phyloP scores from a whole-genome alignment of 2,113 vertebrate species.

The Notechis scutatus region DNA sequence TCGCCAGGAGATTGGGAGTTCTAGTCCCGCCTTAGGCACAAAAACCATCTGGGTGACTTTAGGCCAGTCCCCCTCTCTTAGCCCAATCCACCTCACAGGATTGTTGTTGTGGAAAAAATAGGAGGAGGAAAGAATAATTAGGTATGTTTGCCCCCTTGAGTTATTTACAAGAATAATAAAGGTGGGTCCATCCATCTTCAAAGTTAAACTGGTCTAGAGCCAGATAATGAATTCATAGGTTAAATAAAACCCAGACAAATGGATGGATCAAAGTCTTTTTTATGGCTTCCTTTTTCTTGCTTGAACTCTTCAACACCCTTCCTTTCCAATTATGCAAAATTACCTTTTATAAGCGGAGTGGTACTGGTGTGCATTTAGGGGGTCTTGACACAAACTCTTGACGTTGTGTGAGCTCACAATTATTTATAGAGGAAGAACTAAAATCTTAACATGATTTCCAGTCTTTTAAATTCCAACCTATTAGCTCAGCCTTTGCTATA shows the following conservation, averaged over 20 bases:
- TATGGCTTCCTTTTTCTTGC: not conserved
- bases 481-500: conserved; percentile 35
- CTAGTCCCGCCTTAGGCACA: no score
- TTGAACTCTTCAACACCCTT: not conserved
- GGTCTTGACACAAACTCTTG: not conserved
- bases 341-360: conserved; percentile 26
- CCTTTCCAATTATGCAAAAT: not conserved
- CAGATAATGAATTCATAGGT: not conserved
- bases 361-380: conserved; percentile 28
- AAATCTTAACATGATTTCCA: conserved; percentile 49
- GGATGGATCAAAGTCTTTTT: not conserved
- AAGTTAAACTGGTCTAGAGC: not conserved
- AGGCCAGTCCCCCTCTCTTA: not conserved
- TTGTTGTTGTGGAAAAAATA: not conserved
- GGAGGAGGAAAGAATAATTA: not conserved
- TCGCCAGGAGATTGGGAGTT: no score
- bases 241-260: not conserved
- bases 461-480: conserved; percentile 34
- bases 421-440: conserved; percentile 35
- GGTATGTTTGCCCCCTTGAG: not conserved
- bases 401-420: not conserved
- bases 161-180: not conserved
- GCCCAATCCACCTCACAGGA: not conserved
- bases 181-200: not conserved
- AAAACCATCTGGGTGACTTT: no score